Percentiles rank a stretch among this genome's conserved stretches.
Conservation (phyloP, 2,888 invertebrate genomes). For the Nephrotoma flavescens region DNA sequence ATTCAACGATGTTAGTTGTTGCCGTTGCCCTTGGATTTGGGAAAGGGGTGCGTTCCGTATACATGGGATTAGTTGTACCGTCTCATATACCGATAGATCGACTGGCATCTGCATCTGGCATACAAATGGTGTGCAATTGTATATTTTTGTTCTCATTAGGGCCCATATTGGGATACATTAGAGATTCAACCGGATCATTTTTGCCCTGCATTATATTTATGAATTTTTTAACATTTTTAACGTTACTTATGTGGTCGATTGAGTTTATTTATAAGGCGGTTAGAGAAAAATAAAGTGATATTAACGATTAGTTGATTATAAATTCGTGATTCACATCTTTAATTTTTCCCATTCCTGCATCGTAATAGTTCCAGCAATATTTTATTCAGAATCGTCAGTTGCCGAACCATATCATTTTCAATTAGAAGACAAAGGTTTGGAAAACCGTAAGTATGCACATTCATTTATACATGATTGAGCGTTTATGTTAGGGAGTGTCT, state of each 20-base stretch:
- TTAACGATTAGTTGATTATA: neutral
- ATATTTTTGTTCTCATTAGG: conserved; percentile 43
- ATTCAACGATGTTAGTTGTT: conserved; percentile 31
- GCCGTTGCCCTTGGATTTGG: conserved; percentile 46
- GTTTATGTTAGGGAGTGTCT: too few relatives aligned
- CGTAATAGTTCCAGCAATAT: too few relatives aligned
- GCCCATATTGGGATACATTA: conserved; percentile 38
- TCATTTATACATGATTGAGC: too few relatives aligned
- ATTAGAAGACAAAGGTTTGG: too few relatives aligned
- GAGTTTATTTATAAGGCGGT: neutral
- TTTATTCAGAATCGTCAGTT: too few relatives aligned
- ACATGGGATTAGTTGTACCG: conserved; percentile 52
- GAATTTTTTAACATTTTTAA: neutral
- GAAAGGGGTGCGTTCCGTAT: conserved; percentile 54
- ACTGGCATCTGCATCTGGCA: conserved; percentile 49
- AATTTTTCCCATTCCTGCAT: too few relatives aligned
- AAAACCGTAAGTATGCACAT: too few relatives aligned
- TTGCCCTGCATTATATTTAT: neutral
- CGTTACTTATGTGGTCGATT: neutral
- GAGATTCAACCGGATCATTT: conserved; percentile 1
- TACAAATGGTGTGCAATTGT: conserved; percentile 56
- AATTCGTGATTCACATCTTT: too few relatives aligned
- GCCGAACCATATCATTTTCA: too few relatives aligned
- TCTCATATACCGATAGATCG: conserved; percentile 50
- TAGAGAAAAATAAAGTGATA: neutral